A percentile compares a stretch with the other conserved stretches of the same genome.
Conservation (phyloP, 1,140 invertebrate species). For the Leptinotarsa defecta region DNA sequence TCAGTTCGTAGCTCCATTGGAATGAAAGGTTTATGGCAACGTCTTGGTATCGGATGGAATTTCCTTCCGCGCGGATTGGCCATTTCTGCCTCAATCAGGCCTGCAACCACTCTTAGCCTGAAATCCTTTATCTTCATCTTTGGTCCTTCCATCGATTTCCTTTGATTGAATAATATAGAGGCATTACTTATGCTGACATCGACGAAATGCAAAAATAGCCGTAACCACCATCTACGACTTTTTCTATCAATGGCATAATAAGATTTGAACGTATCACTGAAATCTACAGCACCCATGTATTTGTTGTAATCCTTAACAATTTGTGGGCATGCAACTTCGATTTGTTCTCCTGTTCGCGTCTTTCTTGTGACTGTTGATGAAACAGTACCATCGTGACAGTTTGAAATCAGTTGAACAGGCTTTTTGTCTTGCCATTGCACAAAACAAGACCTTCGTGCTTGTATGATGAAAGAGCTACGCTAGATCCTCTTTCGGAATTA, state of each 20-base stretch:
- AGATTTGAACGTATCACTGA: slow-evolving; percentile 17
- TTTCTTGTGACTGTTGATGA: not conserved
- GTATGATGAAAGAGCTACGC: not conserved
- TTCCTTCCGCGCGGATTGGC: too few relatives aligned
- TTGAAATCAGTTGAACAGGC: not conserved
- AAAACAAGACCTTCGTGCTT: not conserved
- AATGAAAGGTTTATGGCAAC: not conserved
- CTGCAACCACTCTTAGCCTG: not conserved
- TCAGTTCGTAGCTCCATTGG: not conserved
- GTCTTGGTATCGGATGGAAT: too few relatives aligned
- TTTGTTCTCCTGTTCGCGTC: not conserved
- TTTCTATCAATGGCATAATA: slow-evolving; percentile 25
- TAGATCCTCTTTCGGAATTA: not conserved
- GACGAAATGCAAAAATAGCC: slow-evolving; percentile 25
- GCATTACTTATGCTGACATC: slow-evolving; percentile 17
- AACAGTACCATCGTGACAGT: not conserved
- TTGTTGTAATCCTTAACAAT: slow-evolving; percentile 3
- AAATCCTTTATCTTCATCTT: slow-evolving; percentile 21
- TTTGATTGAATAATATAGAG: slow-evolving; percentile 19
- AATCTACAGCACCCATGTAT: slow-evolving; percentile 20
- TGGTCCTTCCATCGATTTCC: not conserved
- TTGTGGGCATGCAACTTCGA: not conserved
- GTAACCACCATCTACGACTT: slow-evolving; percentile 19
- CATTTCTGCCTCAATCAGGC: too few relatives aligned
- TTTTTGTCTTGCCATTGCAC: not conserved